Evolutionary conservation across 2,113 vertebrate genomes (phyloP).

Genomic region (Lamprotornis superbus): DNA sequence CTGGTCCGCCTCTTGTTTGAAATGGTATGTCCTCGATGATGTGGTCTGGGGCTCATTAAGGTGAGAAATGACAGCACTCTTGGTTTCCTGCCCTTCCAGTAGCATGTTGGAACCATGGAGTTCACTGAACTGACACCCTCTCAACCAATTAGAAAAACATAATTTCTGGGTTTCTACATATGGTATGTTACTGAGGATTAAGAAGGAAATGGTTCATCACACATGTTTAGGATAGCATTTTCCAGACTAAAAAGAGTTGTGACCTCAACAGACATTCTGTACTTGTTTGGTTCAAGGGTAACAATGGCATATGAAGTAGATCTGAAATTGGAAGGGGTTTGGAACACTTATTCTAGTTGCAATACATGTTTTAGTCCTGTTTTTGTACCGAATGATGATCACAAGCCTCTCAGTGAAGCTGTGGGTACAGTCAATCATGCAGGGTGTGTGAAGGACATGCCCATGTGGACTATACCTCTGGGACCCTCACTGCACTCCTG

Average conservation of each 20-base stretch:
- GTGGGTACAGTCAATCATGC: not conserved
- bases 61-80: not conserved
- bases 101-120: not conserved
- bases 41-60: not conserved
- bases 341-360: not conserved
- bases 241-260: not conserved
- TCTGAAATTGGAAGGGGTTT: not conserved
- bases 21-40: constrained; percentile 72
- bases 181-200: not conserved
- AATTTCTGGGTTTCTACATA: not conserved
- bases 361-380: not conserved
- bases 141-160: not conserved
- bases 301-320: not conserved
- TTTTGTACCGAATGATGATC: not conserved
- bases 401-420: not conserved
- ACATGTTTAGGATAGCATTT: not conserved
- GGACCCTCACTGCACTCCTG: not conserved
- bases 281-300: not conserved
- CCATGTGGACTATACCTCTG: not conserved
- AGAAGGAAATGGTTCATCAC: not conserved
- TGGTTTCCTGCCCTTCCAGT: not conserved
- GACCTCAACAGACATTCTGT: not conserved
- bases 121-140: not conserved
- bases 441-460: not conserved
- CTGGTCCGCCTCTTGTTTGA: constrained; percentile 84